Conservation (phyloP, 2,888 invertebrate species). For the Chloroclystis v-ata region DNA sequence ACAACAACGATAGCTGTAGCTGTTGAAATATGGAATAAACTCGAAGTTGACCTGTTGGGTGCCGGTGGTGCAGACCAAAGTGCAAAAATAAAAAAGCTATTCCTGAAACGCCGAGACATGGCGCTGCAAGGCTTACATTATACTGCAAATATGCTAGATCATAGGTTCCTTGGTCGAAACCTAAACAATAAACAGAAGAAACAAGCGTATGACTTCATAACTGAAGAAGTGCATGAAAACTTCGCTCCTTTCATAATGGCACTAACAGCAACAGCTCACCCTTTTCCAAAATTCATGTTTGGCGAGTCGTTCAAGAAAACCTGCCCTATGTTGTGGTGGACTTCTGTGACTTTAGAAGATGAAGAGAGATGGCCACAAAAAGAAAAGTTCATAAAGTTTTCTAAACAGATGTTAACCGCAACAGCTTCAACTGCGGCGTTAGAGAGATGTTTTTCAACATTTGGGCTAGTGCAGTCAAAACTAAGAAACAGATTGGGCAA, state of each 20-base stretch:
- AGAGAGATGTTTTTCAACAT: constrained; percentile 17
- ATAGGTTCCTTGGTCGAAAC: too few species aligned
- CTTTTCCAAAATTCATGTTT: too few species aligned
- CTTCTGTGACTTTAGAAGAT: not conserved
- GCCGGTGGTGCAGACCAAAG: not conserved
- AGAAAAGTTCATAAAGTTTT: not conserved
- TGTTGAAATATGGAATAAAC: not conserved
- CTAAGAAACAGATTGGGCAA: constrained; percentile 15
- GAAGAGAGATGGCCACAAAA: not conserved
- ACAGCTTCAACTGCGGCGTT: constrained; percentile 13
- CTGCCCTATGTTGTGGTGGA: too few species aligned
- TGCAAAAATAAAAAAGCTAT: not conserved
- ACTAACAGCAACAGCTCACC: too few species aligned
- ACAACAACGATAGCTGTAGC: not conserved
- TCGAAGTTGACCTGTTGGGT: not conserved
- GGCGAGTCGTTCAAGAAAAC: too few species aligned
- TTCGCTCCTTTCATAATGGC: too few species aligned
- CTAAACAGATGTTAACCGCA: not conserved
- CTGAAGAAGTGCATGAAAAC: too few species aligned
- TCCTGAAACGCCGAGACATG: not conserved
- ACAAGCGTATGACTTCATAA: too few species aligned
- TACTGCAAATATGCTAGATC: too few species aligned
- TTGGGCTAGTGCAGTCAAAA: constrained; percentile 17
- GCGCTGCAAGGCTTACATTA: too few species aligned
- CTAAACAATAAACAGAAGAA: too few species aligned